phyloP scores from a whole-genome alignment of 1,140 invertebrate species.

The Diachasma alloeum region DNA sequence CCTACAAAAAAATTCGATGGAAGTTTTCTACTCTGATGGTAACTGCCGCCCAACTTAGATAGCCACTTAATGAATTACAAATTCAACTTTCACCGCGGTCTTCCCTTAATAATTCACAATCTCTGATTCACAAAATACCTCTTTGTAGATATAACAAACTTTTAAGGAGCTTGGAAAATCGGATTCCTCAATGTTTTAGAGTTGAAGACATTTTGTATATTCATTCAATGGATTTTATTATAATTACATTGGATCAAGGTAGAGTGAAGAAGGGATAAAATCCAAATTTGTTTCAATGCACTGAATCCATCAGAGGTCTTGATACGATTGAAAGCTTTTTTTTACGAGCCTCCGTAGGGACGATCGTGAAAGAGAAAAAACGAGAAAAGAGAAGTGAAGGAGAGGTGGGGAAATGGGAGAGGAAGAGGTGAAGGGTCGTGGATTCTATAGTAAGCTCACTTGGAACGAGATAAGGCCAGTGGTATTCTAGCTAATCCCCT shows the following conservation, averaged over 20 bases:
- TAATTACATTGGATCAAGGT: neutral
- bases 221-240: neutral
- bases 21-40: no score
- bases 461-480: conserved; percentile 11
- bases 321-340: conserved; percentile 6
- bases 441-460: conserved; percentile 2
- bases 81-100: no score
- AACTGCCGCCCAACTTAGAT: no score
- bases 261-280: neutral
- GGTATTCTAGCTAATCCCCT: conserved; percentile 1
- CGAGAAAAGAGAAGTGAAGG: neutral
- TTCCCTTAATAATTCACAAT: no score
- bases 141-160: no score
- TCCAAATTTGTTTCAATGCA: conserved; percentile 1
- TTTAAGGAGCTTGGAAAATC: no score
- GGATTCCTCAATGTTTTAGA: no score
- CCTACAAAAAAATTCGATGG: no score
- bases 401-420: neutral
- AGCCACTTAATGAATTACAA: no score
- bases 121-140: no score
- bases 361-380: neutral
- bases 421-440: neutral
- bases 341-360: neutral
- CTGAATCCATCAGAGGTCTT: neutral
- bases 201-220: no score